Evolutionary conservation across 2,113 vertebrate genomes (phyloP), one percentile per base, ranked within the genome.

Genomic region (Nestor notabilis): DNA sequence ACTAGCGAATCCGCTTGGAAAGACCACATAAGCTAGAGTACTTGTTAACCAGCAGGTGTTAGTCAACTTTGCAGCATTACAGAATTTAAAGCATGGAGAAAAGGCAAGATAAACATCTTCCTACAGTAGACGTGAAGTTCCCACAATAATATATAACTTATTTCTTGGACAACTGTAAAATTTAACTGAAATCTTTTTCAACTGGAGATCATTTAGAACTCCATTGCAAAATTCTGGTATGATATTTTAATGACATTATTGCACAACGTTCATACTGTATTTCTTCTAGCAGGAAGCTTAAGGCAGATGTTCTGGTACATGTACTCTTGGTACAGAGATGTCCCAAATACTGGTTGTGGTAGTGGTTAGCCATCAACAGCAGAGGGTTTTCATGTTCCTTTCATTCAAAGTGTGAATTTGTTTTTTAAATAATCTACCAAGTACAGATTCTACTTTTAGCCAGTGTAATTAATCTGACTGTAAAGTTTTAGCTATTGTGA

Each of bases 11-110:
- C 33, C 2, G 8, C 17, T 64, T 85, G 33, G 13, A 89, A 29
- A 65, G 25, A 65, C 20, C 2, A 5, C 0, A 0, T 64, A n/a
- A 87, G 11, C 28, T 56, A 56, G 24, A 9, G 13, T 69, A 25
- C 23, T 90, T 58, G 19, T 19, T 90, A 43, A 61, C 5, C 4
- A 17, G n/a, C 43, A 69, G 5, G 7, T 55, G 6, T 68, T 55
- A 23, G 10, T 50, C 74, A 69, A 13, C 20, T 85, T 77, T 50
- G 39, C n/a, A 81, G 28, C 37, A 23, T 31, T 58, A 14, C 17
- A 18, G 11, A 24, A 61, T 7, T 69, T 74, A 52, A 68, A 37
- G 15, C 3, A 2, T 31, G 35, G 13, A 65, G 27, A 65, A 37
- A 7, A 88, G 55, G 12, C 31, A 52, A n/a, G 43, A 27, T 23